These are phyloP conservation scores for Drosophila arawakana DNA, from an alignment of 1,140 invertebrate species.

Conservation along the genomic window DNA sequence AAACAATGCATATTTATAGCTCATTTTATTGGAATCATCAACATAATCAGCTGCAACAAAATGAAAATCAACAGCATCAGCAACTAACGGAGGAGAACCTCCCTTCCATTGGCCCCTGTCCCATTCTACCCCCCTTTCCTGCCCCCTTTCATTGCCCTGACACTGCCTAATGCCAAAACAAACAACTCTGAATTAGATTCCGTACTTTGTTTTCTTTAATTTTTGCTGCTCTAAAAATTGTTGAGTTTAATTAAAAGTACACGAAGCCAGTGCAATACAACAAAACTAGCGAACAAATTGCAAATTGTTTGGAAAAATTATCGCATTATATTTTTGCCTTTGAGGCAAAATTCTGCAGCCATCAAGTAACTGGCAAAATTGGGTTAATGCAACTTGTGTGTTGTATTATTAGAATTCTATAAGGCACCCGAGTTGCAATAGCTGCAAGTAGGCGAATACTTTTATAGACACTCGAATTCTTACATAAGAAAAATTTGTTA, in stretches of 20 bases:
- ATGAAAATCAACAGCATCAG: not conserved
- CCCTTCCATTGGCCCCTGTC: not conserved
- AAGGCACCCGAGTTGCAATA: not conserved
- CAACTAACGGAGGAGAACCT: slow-evolving; percentile 34
- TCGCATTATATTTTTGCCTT: slow-evolving; percentile 9
- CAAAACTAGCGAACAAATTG: slow-evolving; percentile 27
- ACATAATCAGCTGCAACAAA: slow-evolving; percentile 10
- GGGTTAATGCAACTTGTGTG: slow-evolving; percentile 14
- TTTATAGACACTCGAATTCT: no score
- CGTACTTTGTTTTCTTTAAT: not conserved
- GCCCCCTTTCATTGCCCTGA: not conserved
- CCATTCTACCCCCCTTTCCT: not conserved
- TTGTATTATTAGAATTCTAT: not conserved
- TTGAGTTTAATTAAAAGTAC: slow-evolving; percentile 46
- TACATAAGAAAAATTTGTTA: no score
- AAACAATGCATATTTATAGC: slow-evolving; percentile 74
- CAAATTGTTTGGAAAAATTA: slow-evolving; percentile 54
- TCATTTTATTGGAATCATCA: slow-evolving; percentile 57
- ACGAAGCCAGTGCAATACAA: not conserved
- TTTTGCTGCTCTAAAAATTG: slow-evolving; percentile 7
- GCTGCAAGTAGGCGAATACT: no score
- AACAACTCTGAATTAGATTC: not conserved
- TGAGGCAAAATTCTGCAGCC: not conserved
- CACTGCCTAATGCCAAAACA: not conserved
- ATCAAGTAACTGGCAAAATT: slow-evolving; percentile 2